These are phyloP conservation scores for Tenodera sinensis DNA, from an alignment of 2,888 invertebrate genomes.

Conservation along the genomic window DNA sequence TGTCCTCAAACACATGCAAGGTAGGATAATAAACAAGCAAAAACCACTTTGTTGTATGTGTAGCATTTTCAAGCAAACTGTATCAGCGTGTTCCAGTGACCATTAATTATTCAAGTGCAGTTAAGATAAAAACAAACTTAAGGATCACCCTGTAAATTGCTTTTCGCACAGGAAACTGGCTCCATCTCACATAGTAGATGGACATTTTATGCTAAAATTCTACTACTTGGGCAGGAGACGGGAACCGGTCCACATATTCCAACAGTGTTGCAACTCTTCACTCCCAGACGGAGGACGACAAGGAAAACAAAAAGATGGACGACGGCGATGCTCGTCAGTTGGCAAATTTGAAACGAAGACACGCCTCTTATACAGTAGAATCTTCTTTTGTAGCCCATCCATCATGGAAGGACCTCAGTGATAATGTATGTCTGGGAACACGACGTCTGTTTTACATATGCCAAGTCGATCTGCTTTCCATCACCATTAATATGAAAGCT, in stretches of 20 bases:
- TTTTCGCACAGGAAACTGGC: neutral
- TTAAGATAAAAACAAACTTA: neutral
- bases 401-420: neutral
- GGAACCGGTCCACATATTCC: neutral
- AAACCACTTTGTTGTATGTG: too few species aligned
- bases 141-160: neutral
- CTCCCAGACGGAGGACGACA: neutral
- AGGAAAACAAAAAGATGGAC: neutral
- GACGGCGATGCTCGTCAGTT: neutral
- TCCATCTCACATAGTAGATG: neutral
- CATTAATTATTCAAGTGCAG: neutral
- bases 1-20: too few species aligned
- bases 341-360: neutral
- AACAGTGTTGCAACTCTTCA: neutral
- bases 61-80: too few species aligned
- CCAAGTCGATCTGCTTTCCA: neutral
- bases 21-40: too few species aligned
- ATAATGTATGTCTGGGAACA: neutral
- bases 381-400: neutral
- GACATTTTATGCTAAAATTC: neutral
- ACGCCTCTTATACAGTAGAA: neutral
- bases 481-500: neutral
- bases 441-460: neutral
- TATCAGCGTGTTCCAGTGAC: too few species aligned
- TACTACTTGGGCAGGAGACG: neutral